Conservation (phyloP, 2,113 vertebrate species). For the Saimiri boliviensis region DNA sequence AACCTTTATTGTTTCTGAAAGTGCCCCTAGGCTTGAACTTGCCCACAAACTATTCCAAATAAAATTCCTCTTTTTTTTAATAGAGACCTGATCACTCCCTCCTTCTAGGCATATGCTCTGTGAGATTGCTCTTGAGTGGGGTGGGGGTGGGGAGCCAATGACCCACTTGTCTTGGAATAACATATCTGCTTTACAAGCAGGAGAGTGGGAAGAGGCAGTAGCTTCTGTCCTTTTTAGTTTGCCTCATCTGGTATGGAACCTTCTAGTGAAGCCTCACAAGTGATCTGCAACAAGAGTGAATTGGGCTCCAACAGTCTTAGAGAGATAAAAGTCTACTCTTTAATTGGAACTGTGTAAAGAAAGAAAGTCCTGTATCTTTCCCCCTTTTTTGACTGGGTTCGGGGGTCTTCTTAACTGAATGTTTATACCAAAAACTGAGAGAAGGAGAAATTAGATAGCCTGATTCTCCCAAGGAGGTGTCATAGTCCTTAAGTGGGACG, state of each 20-base stretch:
- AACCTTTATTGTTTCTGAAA: too few species aligned
- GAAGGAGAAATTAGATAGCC: too few species aligned
- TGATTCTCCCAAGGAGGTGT: too few species aligned
- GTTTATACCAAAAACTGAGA: too few species aligned
- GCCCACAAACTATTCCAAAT: not conserved
- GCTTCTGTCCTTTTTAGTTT: not conserved
- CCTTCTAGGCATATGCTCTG: not conserved
- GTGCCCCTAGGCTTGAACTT: not conserved
- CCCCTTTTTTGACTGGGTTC: too few species aligned
- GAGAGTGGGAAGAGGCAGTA: not conserved
- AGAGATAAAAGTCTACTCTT: not conserved
- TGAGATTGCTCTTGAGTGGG: not conserved
- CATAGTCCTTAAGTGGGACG: not conserved
- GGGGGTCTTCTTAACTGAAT: too few species aligned
- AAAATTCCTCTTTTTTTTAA: not conserved
- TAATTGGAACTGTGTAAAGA: not conserved
- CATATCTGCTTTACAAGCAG: not conserved
- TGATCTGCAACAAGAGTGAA: not conserved
- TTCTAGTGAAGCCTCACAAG: not conserved
- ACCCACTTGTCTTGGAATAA: not conserved
- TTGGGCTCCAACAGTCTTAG: not conserved
- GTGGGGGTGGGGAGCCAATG: not conserved
- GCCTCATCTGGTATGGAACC: not conserved
- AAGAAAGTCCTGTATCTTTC: too few species aligned
- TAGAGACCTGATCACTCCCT: not conserved